Base-by-base conservation (phyloP, 2,888 invertebrate species). In the Dilophus febrilis region DNA sequence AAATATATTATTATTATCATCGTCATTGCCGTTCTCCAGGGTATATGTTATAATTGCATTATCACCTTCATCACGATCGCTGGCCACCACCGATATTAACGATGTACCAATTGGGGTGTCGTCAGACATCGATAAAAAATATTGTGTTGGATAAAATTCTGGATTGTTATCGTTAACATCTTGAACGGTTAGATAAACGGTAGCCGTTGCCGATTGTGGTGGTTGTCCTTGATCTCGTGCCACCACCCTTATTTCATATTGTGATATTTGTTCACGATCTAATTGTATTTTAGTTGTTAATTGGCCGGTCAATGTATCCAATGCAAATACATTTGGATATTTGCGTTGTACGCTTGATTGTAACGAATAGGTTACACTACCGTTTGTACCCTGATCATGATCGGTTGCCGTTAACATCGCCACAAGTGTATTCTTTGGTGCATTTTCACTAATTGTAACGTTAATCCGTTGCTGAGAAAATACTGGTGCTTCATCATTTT, bases 121-220 rank as follows among this genome's bases (percentile, higher is more conserved):
- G 51, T 83, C 81, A 28, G 73, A 67, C 33, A 91, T 66, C 33
- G 77, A 71, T 49, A 83, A 71, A 55, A 88, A 80, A 60, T 94
- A 94, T 52, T 77, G 72, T 54, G 73, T 72, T 1, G 94, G 94
- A 64, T 92, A 92, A 65, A 95, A 92, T 52, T 77, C 72, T 1
- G 94, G 94, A 50, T 74, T 73, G 58, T 94, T 92, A 61, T 95
- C 94, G 59, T 95, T 94, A 12, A 87, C 75, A 62, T 94, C 94
- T 44, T 77, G 66, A 14, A 95, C 72, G 47, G 68, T 75, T 6
- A 95, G 62, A 52, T 73, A 70, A 38, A 95, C 78, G 1, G 87
- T 85, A 8, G 90, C 87, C 0, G 88, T 87, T 7, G 92, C 86
- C 14, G 88, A 86, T 56, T 88, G 82, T 0, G 88, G 80, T 22